Evolutionary conservation across 1,140 invertebrate species (phyloP), one percentile per base, ranked within the genome.

Genomic region (Dendroctonus valens): DNA sequence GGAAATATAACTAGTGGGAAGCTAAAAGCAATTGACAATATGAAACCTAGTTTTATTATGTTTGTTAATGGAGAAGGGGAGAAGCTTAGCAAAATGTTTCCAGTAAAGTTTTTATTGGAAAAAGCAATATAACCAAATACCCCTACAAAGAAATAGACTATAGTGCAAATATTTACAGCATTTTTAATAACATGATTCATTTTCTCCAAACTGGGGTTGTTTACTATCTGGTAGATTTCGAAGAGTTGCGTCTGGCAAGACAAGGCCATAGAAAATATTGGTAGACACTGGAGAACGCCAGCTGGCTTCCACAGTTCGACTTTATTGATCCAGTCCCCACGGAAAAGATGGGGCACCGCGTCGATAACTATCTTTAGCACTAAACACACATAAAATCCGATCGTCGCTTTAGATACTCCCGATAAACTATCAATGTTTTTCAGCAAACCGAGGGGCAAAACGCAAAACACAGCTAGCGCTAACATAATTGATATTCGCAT

Each of bases 1-100:
- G 97, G 96, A 81, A 97, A 98, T 77, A 99, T 93, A 59, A 97
- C 93, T 58, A 99, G 83, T 8, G 96, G 97, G 82, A 98, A 97
- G 78, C 94, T 97, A 74, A 97, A 91, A 14, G 94, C 93, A 44
- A 98, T 86, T 0, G 95, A 98, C 51, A 97, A 81, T 1, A 98
- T 90, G 83, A 99, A 98, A 39, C 94, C 93, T 69, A 97, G 82
- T 83, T 96, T 95, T 68, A 97, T 94, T 39, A 92, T 81, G 79
- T 95, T 90, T 69, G 91, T 93, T 39, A 88, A 83, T 67, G 91
- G 79, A 12, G 91, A 91, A 6, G 89, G 85, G 41, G 88, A 85
- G 73, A 98, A 88, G 76, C 89, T 91, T 72, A 96, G 84, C 52
- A 98, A 82, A 70, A 98, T 89, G 79, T 99, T 98, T 61, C 96